Evolutionary conservation across 1,140 invertebrate species (phyloP).

Genomic region (Anoplophora glabripennis): DNA sequence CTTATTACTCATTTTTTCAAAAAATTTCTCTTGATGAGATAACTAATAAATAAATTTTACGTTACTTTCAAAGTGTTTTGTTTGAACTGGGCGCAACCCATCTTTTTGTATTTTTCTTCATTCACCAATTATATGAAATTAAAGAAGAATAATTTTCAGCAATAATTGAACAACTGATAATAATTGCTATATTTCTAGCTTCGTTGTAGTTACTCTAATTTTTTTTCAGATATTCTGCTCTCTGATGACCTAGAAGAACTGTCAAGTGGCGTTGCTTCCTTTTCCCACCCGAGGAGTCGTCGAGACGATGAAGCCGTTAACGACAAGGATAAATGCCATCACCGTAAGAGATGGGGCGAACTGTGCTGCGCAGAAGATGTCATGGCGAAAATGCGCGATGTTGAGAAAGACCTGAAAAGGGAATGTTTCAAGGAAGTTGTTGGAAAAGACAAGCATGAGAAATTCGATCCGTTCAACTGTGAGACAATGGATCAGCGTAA

Average conservation of each 20-base stretch:
- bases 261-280: background rate
- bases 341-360: constrained; percentile 20
- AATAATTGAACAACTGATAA: no score
- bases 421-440: constrained; percentile 39
- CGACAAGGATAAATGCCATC: constrained; percentile 34
- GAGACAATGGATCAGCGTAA: constrained; percentile 34
- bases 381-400: constrained; percentile 30
- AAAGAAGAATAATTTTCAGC: no score
- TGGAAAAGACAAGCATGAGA: constrained; percentile 29
- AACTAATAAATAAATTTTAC: no score
- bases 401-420: constrained; percentile 32
- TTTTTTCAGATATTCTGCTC: constrained; percentile 5
- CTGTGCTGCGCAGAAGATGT: constrained; percentile 39
- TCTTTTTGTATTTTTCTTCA: no score
- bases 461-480: constrained; percentile 41
- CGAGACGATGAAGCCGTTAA: constrained; percentile 32
- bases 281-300: constrained; percentile 15
- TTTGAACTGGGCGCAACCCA: no score
- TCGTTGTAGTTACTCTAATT: background rate
- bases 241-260: constrained; percentile 10
- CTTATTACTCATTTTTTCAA: no score
- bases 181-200: no score
- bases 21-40: no score
- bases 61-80: no score
- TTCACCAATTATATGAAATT: no score